A percentile compares a stretch with the other conserved stretches of the same genome.
phyloP scores from a whole-genome alignment of 2,797 vertebrate genomes.

The Acanthornis magna region DNA sequence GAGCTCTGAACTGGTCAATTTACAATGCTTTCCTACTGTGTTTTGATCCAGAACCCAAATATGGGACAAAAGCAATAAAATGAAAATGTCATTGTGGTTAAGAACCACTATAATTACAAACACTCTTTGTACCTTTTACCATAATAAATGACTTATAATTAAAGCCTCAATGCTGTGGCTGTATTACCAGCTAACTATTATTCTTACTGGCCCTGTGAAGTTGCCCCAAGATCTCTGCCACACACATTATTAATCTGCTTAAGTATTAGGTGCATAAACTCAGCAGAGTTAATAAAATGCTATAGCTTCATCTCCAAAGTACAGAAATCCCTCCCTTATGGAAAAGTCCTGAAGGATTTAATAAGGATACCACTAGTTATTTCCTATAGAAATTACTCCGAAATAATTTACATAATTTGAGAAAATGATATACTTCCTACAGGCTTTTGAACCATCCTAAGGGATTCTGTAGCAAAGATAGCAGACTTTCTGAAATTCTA shows the following conservation, averaged over 20 bases:
- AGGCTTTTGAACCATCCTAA: conserved; percentile 59
- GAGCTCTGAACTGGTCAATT: background rate
- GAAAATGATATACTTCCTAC: conserved; percentile 61
- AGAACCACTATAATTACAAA: background rate
- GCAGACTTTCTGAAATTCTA: background rate
- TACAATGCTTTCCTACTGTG: background rate
- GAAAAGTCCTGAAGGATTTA: conserved; percentile 69
- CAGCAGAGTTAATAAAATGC: conserved; percentile 56
- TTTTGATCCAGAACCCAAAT: background rate
- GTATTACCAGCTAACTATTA: conserved; percentile 28
- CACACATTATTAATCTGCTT: conserved; percentile 57
- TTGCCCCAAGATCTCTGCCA: conserved; percentile 34
- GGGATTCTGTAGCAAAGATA: conserved; percentile 54
- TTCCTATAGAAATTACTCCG: conserved; percentile 67
- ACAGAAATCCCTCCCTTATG: conserved; percentile 60
- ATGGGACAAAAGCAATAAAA: background rate
- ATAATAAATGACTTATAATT: conserved; percentile 31
- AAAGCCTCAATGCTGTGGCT: conserved; percentile 5
- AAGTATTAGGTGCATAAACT: conserved; percentile 53
- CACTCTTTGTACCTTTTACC: background rate
- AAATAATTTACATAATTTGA: conserved; percentile 69
- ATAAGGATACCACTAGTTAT: conserved; percentile 63
- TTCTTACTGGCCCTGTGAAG: conserved; percentile 35
- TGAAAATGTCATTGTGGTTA: background rate
- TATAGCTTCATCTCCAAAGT: conserved; percentile 56